Percentiles rank a stretch among this genome's conserved stretches.
phyloP scores from a whole-genome alignment of 1,140 invertebrate species.

The Helicoverpa zea region DNA sequence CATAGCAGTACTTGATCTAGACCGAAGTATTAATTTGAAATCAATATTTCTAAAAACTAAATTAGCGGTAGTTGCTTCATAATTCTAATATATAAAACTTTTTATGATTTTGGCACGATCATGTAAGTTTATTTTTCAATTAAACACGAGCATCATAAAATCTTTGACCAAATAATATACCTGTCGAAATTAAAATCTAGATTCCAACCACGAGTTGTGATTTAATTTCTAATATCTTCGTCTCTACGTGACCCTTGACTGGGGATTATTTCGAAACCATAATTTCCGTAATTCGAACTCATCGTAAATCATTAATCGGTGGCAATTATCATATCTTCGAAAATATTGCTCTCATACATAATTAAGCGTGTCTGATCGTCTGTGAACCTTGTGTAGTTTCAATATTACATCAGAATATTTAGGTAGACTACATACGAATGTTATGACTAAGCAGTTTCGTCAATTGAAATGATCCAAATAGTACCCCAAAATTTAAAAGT shows the following conservation, averaged over 20 bases:
- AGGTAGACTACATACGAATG: neutral
- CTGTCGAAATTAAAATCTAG: constrained; percentile 14
- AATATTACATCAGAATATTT: neutral
- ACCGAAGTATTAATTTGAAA: too few relatives aligned
- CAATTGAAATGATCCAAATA: too few relatives aligned
- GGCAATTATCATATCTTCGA: constrained; percentile 21
- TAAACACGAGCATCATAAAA: neutral
- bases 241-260: constrained; percentile 1
- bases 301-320: constrained; percentile 23
- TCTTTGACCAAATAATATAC: constrained; percentile 5
- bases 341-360: constrained; percentile 27
- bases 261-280: constrained; percentile 22
- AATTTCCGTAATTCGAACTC: neutral
- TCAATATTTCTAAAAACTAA: too few relatives aligned
- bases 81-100: too few relatives aligned
- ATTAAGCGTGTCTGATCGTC: neutral
- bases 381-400: neutral
- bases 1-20: too few relatives aligned
- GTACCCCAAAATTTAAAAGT: too few relatives aligned
- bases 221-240: constrained; percentile 19
- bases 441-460: too few relatives aligned
- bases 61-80: too few relatives aligned
- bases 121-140: too few relatives aligned
- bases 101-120: too few relatives aligned
- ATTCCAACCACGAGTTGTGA: neutral